Conservation (phyloP, 1,140 invertebrate genomes). For the Pachyrhynchus sulphureomaculatus region DNA sequence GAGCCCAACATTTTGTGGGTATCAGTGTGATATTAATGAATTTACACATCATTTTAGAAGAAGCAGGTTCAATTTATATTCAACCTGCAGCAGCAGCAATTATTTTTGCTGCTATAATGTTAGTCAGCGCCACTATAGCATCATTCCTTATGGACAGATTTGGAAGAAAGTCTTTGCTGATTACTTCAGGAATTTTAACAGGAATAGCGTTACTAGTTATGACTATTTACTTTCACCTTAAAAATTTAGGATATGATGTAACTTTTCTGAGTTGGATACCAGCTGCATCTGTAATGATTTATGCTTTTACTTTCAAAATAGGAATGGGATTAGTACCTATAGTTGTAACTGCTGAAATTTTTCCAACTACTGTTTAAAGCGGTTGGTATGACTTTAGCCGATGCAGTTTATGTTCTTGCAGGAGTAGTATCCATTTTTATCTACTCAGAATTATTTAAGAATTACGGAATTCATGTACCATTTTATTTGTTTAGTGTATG, state of each 20-base stretch:
- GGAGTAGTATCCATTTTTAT: constrained; percentile 69
- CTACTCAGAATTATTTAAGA: constrained; percentile 50
- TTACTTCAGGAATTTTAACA: constrained; percentile 32
- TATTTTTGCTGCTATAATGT: constrained; percentile 38
- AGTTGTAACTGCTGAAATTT: constrained; percentile 67
- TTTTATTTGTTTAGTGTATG: constrained; percentile 32
- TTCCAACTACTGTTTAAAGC: no score
- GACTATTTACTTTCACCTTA: no score
- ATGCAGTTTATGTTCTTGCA: constrained; percentile 35
- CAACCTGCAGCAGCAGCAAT: constrained; percentile 39
- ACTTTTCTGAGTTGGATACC: constrained; percentile 36
- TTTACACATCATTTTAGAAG: constrained; percentile 38
- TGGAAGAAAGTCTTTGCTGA: constrained; percentile 37
- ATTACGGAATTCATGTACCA: constrained; percentile 29
- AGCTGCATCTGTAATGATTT: constrained; percentile 36
- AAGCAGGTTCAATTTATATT: constrained; percentile 49
- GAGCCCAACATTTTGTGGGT: constrained; percentile 35
- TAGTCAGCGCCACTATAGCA: constrained; percentile 27
- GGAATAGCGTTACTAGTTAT: constrained; percentile 29
- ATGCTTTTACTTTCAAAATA: no score
- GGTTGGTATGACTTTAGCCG: constrained; percentile 39
- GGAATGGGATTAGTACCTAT: constrained; percentile 62
- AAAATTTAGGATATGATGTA: constrained; percentile 24
- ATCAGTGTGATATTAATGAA: constrained; percentile 47
- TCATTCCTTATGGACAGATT: constrained; percentile 33